Conservation (phyloP, 1,140 invertebrate genomes). For the Coptotermes formosanus region DNA sequence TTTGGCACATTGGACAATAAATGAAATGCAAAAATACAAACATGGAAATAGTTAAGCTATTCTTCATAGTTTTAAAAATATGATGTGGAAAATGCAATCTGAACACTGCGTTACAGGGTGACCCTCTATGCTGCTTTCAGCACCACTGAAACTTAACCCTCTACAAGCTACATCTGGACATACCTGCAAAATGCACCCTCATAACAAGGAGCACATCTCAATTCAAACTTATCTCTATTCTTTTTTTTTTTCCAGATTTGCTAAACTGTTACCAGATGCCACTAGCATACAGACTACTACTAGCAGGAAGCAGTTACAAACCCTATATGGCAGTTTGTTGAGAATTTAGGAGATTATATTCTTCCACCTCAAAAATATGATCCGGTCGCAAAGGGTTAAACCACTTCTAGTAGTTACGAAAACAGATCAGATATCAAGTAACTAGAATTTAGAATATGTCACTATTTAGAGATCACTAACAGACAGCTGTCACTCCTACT, state of each 20-base stretch:
- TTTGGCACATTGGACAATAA: slow-evolving; percentile 30
- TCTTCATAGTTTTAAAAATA: background rate
- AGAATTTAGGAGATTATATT: too few relatives aligned
- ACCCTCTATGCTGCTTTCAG: background rate
- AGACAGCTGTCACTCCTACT: background rate
- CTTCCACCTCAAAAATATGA: too few relatives aligned
- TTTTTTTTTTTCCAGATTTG: too few relatives aligned
- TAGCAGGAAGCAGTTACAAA: too few relatives aligned
- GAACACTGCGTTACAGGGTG: background rate
- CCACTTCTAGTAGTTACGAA: background rate
- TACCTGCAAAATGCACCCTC: too few relatives aligned
- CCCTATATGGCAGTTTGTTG: too few relatives aligned
- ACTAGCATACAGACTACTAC: too few relatives aligned
- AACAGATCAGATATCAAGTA: background rate
- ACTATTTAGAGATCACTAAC: background rate
- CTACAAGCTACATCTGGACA: too few relatives aligned
- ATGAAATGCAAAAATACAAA: slow-evolving; percentile 5
- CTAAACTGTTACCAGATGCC: too few relatives aligned
- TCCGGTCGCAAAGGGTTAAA: too few relatives aligned
- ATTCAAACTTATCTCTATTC: too few relatives aligned
- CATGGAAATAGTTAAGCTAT: slow-evolving; percentile 16
- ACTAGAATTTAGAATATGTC: background rate
- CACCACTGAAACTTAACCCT: background rate
- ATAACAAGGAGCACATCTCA: too few relatives aligned
- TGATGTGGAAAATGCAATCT: background rate